A percentile compares a stretch with the other conserved stretches of the same genome.
Evolutionary conservation across 2,797 vertebrate genomes (phyloP).

Genomic region (Lepus oiostolus): DNA sequence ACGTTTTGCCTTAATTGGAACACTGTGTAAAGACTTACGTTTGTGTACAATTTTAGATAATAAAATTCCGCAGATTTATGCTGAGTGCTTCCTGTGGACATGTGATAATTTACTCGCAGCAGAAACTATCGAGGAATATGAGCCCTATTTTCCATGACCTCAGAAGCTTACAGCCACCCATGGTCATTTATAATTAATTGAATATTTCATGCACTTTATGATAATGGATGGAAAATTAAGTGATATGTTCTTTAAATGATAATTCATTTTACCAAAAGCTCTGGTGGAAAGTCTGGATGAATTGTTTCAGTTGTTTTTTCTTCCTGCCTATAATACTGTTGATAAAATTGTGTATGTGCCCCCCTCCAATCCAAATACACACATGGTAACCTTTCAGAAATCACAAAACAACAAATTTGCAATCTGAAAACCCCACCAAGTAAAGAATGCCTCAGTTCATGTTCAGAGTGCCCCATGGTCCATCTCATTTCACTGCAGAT

Average conservation of each 20-base stretch:
- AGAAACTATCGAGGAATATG: neutral
- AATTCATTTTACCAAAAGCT: neutral
- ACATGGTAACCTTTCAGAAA: neutral
- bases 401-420: neutral
- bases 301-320: neutral
- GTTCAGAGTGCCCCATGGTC: neutral
- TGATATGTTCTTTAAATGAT: neutral
- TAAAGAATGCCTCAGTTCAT: neutral
- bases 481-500: neutral
- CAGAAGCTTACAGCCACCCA: neutral
- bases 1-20: neutral
- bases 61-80: neutral
- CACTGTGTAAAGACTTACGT: neutral
- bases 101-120: neutral
- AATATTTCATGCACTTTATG: neutral
- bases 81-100: neutral
- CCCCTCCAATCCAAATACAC: fast-evolving
- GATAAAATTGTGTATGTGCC: neutral
- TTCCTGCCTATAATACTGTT: neutral
- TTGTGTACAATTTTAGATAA: neutral
- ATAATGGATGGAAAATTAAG: neutral
- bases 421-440: neutral
- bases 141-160: neutral
- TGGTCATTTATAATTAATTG: neutral
- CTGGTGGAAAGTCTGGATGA: neutral